Evolutionary conservation across 2,113 vertebrate species (phyloP), one percentile per base, ranked within the genome.

Genomic region (Neogobius melanostomus): DNA sequence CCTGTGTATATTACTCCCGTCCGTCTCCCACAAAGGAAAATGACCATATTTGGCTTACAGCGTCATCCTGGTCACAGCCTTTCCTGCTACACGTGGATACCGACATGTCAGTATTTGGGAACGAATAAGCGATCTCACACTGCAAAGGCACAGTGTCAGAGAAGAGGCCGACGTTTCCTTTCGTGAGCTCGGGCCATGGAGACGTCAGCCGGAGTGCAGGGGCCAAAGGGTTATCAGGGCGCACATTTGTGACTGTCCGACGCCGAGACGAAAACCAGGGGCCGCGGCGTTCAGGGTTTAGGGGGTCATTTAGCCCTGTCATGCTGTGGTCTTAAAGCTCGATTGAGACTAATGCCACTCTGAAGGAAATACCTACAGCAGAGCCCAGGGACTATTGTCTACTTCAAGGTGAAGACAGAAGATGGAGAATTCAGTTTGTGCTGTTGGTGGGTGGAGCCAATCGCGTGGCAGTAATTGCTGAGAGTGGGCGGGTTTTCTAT

Each of bases 141-240:
- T 64, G 48, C 10, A 49, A 72, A 69, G 21, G 21, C 21, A 21
- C 21, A 21, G 43, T 7, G 53, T 28, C 8, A 56, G n/a, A 44
- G 15, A 66, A 53, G 8, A 15, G 3, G 15, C 69, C 15, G 62
- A 36, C 28, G 28, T 56, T 56, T 8, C 21, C 10, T 70, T 48
- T 59, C 11, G 28, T 42, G 14, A 42, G 11, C 11, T 14, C 3
- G 36, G 7, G 14, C 8, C 59, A 61, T 42, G 44, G 0, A 17
- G 50, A 70, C 80, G 75, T 71, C 74, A 79, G 42, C 54, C 49
- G 74, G 76, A 75, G 74, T 81, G 56, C 66, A 56, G 64, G 75
- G 89, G 75, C 72, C 82, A 81, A 68, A 61, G 80, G 86, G 87
- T 90, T 89, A 90, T 88, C 87, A 83, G 83, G 63, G 28, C 69